Base-by-base conservation (phyloP, 2,113 vertebrate genomes). In the Peromyscus californicus region DNA sequence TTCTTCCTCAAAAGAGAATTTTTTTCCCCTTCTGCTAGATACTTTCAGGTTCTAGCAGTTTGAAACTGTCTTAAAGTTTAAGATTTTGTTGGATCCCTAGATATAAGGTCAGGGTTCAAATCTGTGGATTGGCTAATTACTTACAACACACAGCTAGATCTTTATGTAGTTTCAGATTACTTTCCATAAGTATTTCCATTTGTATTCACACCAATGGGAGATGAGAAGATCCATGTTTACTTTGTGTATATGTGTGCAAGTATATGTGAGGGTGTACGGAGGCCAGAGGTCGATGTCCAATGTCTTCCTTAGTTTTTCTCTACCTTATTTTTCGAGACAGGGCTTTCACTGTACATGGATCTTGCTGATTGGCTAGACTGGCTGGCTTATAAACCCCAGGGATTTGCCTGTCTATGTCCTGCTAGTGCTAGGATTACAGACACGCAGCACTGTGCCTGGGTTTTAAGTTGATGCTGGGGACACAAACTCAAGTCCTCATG, bases 1-100 rank as follows among this genome's bases (percentile, higher is more conserved):
- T 94, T 82, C 17, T 97, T 94, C 54, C 72, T 92, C 86, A 42
- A 85, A 16, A 94, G 89, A 96, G 29, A 48, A 70, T 17, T 90
- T 86, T 86, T 86, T 92, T 54, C 26, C 89, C 91, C 42, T 92
- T 75, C 22, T 70, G 2, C 54, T 78, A 51, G n/a, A n/a, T 13
- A 89, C n/a, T 33, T 33, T 89, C 57, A 86, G 61, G 29, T 7
- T 75, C 63, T 91, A 89, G 31, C 15, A 79, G 24, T 84, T 92
- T 90, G 26, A 63, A 24, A 93, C 63, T 91, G 4, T 95, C 45
- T 95, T 90, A 87, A 88, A 24, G 48, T 80, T 94, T 21, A 91
- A 57, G 70, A 51, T 65, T 86, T 93, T 94, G 48, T 65, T n/a
- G 80, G 21, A 31, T 82, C 89, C 5, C 33, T 29, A 74, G 29